Base-by-base conservation (phyloP, 2,888 invertebrate genomes). In the Clepsis dumicolana region DNA sequence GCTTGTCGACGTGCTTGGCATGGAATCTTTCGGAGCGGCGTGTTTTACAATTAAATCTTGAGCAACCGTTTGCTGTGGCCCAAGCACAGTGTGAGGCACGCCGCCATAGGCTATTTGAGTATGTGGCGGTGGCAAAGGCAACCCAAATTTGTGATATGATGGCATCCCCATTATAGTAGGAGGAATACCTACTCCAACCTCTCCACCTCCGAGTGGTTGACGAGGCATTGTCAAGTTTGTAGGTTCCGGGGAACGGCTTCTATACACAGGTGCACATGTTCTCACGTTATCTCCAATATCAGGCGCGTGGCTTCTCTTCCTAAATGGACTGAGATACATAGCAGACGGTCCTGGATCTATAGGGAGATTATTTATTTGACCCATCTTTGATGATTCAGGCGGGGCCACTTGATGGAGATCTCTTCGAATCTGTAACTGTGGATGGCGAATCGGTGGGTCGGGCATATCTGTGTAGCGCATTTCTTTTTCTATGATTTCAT, bases 351-450 rank as follows among this genome's bases (percentile, higher is more conserved):
- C 90, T 21, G 93, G 88, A 50, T 93, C 91, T 72, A 94, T 90
- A 64, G 94, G 83, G 16, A 93, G 84, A 77, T 89, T 92, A 61
- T 90, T 83, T 74, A 94, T 81, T 76, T 88, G 90, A 56, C 82
- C 82, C 59, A 92, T 84, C 75, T 92, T 91, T 8, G 86, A 74
- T 4, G 89, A 81, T 72, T 94, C 90, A 7, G 87, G 84, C 41
- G 91, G 92, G 44, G 80, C 85, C 50, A 94, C 90, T 84, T 95
- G 94, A 77, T 96, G 95, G 48, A 97, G 91, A 82, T 97, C 97
- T 81, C 97, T 93, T 61, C 97, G 94, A 65, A 97, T 97, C 81
- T 97, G 97, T 50, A 97, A 84, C 77, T 95, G 94, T 14, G 95
- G 95, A 80, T 93, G 93, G 78, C 93, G 80, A 21, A 92, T 82